phyloP scores from a whole-genome alignment of 2,888 invertebrate genomes.

The Eristalis intricaria region DNA sequence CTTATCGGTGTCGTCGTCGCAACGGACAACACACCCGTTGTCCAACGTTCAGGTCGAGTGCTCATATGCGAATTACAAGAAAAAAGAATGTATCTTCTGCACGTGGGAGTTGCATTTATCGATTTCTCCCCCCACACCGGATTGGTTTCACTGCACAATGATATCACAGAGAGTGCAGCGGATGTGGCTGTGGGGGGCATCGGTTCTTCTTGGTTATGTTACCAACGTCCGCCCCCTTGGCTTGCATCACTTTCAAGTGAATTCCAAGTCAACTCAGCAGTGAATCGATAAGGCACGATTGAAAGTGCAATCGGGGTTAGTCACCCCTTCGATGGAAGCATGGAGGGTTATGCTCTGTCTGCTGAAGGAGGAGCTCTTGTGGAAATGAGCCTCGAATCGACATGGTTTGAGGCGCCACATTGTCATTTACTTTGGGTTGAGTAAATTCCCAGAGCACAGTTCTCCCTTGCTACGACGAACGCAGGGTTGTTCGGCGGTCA shows the following conservation, averaged over 20 bases:
- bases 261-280: conserved; percentile 20
- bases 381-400: background rate
- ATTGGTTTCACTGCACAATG: background rate
- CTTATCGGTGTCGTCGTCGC: background rate
- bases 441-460: background rate
- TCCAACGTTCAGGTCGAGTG: background rate
- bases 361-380: background rate
- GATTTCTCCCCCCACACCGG: conserved; percentile 39
- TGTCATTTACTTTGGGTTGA: background rate
- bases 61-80: background rate
- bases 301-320: conserved; percentile 44
- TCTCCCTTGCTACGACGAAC: background rate
- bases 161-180: background rate
- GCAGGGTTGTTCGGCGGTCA: background rate
- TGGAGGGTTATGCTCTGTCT: background rate
- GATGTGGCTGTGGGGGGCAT: conserved; percentile 15
- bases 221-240: conserved; percentile 15
- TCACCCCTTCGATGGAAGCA: background rate
- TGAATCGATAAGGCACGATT: conserved; percentile 60
- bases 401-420: background rate
- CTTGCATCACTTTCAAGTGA: conserved; percentile 43
- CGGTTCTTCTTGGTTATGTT: background rate
- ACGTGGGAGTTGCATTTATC: conserved; percentile 19
- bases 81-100: background rate
- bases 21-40: background rate